These are phyloP conservation scores for Malacosoma neustria DNA, from an alignment of 2,888 invertebrate genomes.

Conservation along the genomic window DNA sequence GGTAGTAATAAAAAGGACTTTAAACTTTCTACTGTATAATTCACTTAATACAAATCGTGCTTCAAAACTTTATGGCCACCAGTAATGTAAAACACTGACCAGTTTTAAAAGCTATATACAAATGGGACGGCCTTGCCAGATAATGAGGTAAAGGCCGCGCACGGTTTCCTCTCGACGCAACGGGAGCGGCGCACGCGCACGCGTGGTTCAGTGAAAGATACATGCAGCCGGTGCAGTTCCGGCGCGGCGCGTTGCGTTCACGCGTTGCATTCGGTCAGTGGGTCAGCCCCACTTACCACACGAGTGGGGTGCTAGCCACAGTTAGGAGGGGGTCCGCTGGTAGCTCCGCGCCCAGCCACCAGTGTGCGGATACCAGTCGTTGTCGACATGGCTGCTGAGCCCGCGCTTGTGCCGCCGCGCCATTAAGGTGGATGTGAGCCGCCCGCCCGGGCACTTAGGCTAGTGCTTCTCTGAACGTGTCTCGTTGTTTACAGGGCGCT, in stretches of 20 bases:
- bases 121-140: conserved; percentile 52
- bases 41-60: too few relatives aligned
- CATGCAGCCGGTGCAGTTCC: conserved; percentile 58
- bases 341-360: conserved; percentile 8
- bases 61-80: too few relatives aligned
- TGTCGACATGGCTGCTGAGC: conserved; percentile 35
- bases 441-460: conserved; percentile 34
- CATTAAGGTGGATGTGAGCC: conserved; percentile 37
- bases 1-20: too few relatives aligned
- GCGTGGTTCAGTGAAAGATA: conserved; percentile 38
- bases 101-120: too few relatives aligned
- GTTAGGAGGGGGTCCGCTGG: conserved; percentile 14
- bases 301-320: conserved; percentile 15
- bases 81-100: too few relatives aligned
- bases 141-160: conserved; percentile 62
- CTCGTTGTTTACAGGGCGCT: conserved; percentile 62
- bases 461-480: conserved; percentile 51
- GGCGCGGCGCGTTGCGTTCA: conserved; percentile 27
- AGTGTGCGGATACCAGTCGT: conserved; percentile 22
- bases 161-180: conserved; percentile 53
- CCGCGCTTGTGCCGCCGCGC: conserved; percentile 30
- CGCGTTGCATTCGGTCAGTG: conserved; percentile 64
- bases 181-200: conserved; percentile 42
- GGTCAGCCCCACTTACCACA: conserved; percentile 46
- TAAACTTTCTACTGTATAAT: too few relatives aligned